Percentiles rank a stretch among this genome's conserved stretches.
Conservation (phyloP, 2,797 vertebrate species). For the Scolopax rusticola region DNA sequence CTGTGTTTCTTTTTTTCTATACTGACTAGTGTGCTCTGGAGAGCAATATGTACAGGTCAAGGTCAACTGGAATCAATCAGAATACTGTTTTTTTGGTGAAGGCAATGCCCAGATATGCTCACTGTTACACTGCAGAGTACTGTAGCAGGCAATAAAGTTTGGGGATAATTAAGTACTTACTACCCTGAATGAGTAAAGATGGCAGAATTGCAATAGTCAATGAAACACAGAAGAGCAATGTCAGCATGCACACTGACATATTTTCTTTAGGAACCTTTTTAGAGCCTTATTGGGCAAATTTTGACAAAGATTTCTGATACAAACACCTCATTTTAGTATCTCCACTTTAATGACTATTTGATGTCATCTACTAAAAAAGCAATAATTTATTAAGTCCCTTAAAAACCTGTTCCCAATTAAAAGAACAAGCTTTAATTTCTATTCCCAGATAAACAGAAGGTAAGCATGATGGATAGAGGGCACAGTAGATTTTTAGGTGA, state of each 20-base stretch:
- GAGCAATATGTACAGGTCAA: not conserved
- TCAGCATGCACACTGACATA: not conserved
- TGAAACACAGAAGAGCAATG: not conserved
- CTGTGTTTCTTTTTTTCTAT: not conserved
- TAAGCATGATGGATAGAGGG: not conserved
- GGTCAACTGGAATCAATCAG: not conserved
- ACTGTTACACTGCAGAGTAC: not conserved
- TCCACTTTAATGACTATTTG: not conserved
- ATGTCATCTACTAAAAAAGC: not conserved
- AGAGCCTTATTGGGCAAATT: not conserved
- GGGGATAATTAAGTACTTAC: not conserved
- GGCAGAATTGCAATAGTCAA: not conserved
- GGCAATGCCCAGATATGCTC: not conserved
- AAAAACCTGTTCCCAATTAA: not conserved
- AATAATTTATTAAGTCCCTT: not conserved
- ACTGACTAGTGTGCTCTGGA: not conserved
- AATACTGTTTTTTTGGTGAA: not conserved
- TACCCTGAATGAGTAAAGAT: not conserved
- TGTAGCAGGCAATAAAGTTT: not conserved
- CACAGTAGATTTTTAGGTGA: not conserved
- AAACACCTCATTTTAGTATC: not conserved
- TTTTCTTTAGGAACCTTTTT: not conserved
- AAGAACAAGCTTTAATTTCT: constrained; percentile 5
- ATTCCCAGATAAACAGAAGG: not conserved
- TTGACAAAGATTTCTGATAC: not conserved